Conservation (phyloP, 2,888 invertebrate genomes). For the Copidosoma aretas region DNA sequence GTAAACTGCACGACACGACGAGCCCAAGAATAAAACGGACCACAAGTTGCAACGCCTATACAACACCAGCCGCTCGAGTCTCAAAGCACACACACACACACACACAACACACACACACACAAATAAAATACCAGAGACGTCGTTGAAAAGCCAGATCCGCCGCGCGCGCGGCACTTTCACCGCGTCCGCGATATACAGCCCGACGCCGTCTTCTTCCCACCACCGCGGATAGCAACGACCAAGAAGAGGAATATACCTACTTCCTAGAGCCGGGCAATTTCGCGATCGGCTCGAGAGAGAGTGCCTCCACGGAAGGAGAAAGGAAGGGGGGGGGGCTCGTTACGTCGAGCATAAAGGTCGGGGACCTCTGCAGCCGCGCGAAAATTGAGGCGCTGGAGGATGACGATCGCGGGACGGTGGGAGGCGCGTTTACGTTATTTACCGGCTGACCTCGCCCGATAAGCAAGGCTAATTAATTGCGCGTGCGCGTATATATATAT, state of each 20-base stretch:
- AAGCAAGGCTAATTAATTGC: slow-evolving; percentile 41
- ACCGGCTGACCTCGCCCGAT: slow-evolving; percentile 35
- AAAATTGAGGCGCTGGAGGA: too few species aligned
- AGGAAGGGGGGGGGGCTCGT: background rate
- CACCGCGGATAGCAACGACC: slow-evolving; percentile 10
- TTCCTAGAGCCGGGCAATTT: slow-evolving; percentile 43
- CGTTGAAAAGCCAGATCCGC: background rate
- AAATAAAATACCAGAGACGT: background rate
- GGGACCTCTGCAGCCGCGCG: slow-evolving; percentile 17
- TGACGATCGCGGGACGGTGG: slow-evolving; percentile 6
- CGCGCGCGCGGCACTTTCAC: background rate
- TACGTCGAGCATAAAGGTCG: slow-evolving; percentile 18
- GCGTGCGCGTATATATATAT: background rate
- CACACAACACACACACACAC: too few species aligned
- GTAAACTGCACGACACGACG: too few species aligned
- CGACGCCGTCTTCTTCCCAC: background rate
- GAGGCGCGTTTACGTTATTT: background rate
- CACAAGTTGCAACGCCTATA: too few species aligned
- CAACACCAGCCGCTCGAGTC: too few species aligned
- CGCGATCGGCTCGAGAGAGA: slow-evolving; percentile 44
- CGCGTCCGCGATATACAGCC: background rate
- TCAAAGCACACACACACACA: too few species aligned
- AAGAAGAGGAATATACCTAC: slow-evolving; percentile 44
- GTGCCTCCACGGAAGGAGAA: background rate
- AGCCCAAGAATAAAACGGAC: too few species aligned